Evolutionary conservation across 2,888 invertebrate genomes (phyloP), one percentile per base, ranked within the genome.

Genomic region (Mesorhabditis sp.): DNA sequence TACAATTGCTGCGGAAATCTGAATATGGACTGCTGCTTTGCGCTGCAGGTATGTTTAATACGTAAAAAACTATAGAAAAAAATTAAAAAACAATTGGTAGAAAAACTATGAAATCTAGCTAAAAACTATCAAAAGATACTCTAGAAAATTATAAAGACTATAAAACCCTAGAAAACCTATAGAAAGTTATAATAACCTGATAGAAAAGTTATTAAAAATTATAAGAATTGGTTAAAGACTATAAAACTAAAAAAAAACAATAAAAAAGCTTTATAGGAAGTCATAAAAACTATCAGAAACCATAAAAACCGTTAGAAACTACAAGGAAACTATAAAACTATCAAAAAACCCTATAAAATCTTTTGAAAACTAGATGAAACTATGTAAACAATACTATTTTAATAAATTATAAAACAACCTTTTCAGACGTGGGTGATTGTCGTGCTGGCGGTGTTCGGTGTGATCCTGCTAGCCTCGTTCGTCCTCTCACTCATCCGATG

Each of bases 1-100:
- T 83, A 80, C 78, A 79, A 80, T 67, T 83, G 83, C 71, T 84
- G 83, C 65, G 83, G 83, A 63, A 76, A 79, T n/a, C 70, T 82
- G 58, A 77, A 79, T 69, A 80, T 77, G 71, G 82, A 82, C 62
- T 82, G 83, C 72, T 82, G 82, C 73, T 80, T 82, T 75, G 78
- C 80, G 65, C 76, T 82, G 28, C 82, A 82, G 76, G 80, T 80
- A 62, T 28, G 28, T 15, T 4, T 65, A 7, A n/a, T 28, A 28
- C 42, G 13, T 65, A 42, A 41, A 63, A 7, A 65, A 64, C 28
- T 28, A 28, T 28, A 1, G 28, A 28, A 28, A 28, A 69, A 45
- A 66, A 50, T 3, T 44, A 45, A 50, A 50, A 41, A 42, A n/a
- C 5, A 2, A 13, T 61, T 1, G 28, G n/a, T n/a, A n/a, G n/a